phyloP scores from a whole-genome alignment of 2,797 vertebrate species.

The Clarias laeviceps region DNA sequence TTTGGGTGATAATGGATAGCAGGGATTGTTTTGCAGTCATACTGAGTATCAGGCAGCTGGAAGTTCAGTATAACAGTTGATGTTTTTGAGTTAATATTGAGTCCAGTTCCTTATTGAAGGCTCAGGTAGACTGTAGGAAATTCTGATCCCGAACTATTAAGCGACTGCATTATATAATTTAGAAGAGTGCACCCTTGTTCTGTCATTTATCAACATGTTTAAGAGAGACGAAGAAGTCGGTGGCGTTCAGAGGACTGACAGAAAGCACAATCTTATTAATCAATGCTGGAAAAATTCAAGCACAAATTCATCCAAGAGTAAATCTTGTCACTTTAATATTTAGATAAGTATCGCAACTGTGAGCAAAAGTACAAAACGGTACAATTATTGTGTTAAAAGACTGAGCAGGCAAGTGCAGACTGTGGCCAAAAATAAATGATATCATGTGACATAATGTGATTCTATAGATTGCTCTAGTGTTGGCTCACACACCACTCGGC shows the following conservation, averaged over 20 bases:
- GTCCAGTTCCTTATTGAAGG: too few species aligned
- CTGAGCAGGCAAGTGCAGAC: not conserved
- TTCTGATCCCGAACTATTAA: too few species aligned
- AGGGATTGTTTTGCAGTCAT: too few species aligned
- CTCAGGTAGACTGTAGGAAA: too few species aligned
- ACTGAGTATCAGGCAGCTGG: too few species aligned
- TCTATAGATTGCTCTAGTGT: not conserved
- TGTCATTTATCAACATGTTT: not conserved
- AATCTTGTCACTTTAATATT: not conserved
- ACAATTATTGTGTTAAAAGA: conserved; percentile 23
- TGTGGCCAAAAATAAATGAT: not conserved
- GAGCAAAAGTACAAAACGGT: not conserved
- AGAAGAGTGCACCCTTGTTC: not conserved
- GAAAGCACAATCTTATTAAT: not conserved
- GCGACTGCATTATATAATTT: not conserved
- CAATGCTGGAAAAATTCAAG: not conserved
- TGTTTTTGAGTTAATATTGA: too few species aligned
- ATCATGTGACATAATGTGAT: not conserved
- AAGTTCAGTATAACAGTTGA: too few species aligned
- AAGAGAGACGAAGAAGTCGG: not conserved
- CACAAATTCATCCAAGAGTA: not conserved
- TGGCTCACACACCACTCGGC: not conserved
- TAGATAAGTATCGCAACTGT: not conserved
- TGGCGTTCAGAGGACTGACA: not conserved
- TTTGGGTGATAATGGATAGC: too few species aligned